Evolutionary conservation across 2,888 invertebrate genomes (phyloP), one percentile per base, ranked within the genome.

Genomic region (Heliconius ethilla): DNA sequence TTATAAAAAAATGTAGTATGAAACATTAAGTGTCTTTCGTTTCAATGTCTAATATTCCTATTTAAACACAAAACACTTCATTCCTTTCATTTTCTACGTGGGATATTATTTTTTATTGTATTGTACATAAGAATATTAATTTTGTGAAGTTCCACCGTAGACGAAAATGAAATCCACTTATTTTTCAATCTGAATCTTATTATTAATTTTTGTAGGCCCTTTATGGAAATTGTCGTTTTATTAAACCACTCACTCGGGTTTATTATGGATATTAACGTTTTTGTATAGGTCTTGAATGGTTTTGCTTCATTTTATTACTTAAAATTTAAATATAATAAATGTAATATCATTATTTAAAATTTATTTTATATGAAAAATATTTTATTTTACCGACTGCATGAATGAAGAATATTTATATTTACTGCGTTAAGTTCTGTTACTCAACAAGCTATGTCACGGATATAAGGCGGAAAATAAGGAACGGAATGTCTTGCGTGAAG

Each of bases 11-110:
- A 40, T n/a, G n/a, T 22, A 0, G 2, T 15, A 27, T 15, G 25
- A 51, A 62, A 82, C 85, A 86, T 85, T 83, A 82, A 81, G 80
- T 79, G 72, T 72, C 75, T 81, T 80, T 75, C 51, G 59, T 37
- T 22, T 76, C 78, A 76, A 70, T 25, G 66, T 76, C 40, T 75
- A 75, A 76, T 75, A 73, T 73, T 67, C 33, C 78, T 73, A 73
- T 78, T 72, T 70, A 72, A 63, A 59, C 74, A 45, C 40, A 66
- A 65, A 67, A 66, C 62, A 65, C n/a, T 65, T 51, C 75, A 75
- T 78, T 75, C 33, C 45, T 63, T 11, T 11, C 1, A 59, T 51
- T 51, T 51, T 22, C 22, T 51, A 51, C 51, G 51, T n/a, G 11
- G 3, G 11, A n/a, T 29, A 63, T 63, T 40, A 45, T 67, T 72